Percentiles rank a stretch among this genome's conserved stretches.
Conservation (phyloP, 2,113 vertebrate species). For the Etheostoma spectabile region DNA sequence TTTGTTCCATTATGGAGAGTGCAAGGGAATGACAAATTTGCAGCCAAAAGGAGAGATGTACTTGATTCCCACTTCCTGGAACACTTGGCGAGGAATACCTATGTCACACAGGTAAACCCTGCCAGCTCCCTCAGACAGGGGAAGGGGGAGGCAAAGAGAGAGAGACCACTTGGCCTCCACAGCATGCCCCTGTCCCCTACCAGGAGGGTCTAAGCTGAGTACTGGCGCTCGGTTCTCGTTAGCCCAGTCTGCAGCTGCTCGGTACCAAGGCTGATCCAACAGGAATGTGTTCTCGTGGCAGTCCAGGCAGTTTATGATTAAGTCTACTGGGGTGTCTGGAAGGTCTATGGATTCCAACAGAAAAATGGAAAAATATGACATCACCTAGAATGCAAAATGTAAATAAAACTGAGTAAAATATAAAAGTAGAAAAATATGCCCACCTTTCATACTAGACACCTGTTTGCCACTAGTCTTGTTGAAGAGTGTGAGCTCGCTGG, state of each 20-base stretch:
- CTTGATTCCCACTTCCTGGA: slow-evolving; percentile 95
- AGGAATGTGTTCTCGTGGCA: slow-evolving; percentile 96
- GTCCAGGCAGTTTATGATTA: slow-evolving; percentile 98
- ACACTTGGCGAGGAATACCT: slow-evolving; percentile 94
- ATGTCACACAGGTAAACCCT: slow-evolving; percentile 97
- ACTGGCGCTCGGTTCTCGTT: slow-evolving; percentile 96
- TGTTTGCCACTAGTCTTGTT: slow-evolving; percentile 93
- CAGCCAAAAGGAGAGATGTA: slow-evolving; percentile 98
- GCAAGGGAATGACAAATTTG: slow-evolving; percentile 98
- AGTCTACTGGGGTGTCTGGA: slow-evolving; percentile 93
- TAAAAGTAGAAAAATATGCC: neutral
- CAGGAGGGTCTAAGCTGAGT: slow-evolving; percentile 95
- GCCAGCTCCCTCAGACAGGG: slow-evolving; percentile 91
- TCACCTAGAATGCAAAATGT: neutral
- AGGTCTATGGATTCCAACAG: slow-evolving; percentile 86
- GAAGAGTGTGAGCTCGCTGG: slow-evolving; percentile 94
- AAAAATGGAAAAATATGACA: neutral
- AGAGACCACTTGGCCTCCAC: slow-evolving; percentile 98
- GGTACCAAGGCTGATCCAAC: slow-evolving; percentile 97
- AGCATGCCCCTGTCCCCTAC: slow-evolving; percentile 88
- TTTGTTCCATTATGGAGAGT: slow-evolving; percentile 85
- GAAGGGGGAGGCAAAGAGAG: slow-evolving; percentile 92
- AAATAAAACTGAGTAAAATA: neutral
- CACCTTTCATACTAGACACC: slow-evolving; percentile 96
- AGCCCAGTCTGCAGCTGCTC: slow-evolving; percentile 95